Evolutionary conservation across 1,140 invertebrate species (phyloP), one percentile per base, ranked within the genome.

Genomic region (Euwallacea fornicatus): DNA sequence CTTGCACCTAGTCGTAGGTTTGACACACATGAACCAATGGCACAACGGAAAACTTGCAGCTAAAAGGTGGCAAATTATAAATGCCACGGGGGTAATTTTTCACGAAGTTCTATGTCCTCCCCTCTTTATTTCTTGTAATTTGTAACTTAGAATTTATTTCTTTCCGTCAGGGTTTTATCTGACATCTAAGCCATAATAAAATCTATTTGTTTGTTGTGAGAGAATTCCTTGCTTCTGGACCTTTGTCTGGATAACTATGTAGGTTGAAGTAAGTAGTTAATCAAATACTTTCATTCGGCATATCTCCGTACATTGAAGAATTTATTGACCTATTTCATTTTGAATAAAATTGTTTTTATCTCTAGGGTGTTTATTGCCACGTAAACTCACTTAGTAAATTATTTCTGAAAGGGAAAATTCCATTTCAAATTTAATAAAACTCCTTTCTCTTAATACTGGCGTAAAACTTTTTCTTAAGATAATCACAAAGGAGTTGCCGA

Each of bases 51-150:
- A 63, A 47, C 61, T 63, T 42, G 21, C 61, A 47, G 61, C 47
- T 63, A 63, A 63, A 47, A 63, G 42, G 61, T 63, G 61, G 61
- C 61, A 63, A 47, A 63, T 63, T 63, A 63, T 47, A 63, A 63
- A 63, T 63, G 42, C 61, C 61, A 16, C n/a, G 13, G 61, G 61
- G 47, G 43, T 47, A 7, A 63, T 63, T 47, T 63, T 63, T 63
- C 61, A 63, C 15, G 47, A 63, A 63, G 4, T 63, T 63, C 21
- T 63, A 46, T 21, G 61, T 63, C 61, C 42, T 41, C 7, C 47
- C 13, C 44, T 47, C 44, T 46, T 63, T 46, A 63, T 50, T 63
- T 63, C 44, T 63, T 63, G 42, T 42, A 61, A 61, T 61, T 61
- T 61, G 59, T 61, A 61, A 61, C 59, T 61, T 61, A 3, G 16